These are phyloP conservation scores for Aurelia aurita complex sp. Pacific DNA, from an alignment of 30 jellyfish, hydroid and myxozoan species.

Conservation along the genomic window DNA sequence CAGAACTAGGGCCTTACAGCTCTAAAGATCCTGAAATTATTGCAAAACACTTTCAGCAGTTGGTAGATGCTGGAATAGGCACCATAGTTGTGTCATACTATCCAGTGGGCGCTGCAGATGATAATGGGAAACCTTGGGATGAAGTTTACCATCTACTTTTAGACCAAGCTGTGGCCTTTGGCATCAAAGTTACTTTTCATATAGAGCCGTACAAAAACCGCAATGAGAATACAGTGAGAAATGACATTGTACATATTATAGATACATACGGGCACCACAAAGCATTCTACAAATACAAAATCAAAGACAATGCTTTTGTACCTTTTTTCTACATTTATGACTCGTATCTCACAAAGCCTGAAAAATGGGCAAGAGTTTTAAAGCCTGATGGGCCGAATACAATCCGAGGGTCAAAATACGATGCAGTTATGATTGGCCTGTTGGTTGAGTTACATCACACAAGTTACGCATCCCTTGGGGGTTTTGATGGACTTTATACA, in stretches of 20 bases:
- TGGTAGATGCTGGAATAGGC: slow-evolving; percentile 79
- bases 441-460: slow-evolving; percentile 71
- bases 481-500: slow-evolving; percentile 96
- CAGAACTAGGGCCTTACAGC: slow-evolving; percentile 85
- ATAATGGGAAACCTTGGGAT: slow-evolving; percentile 93
- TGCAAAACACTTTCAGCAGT: slow-evolving; percentile 65
- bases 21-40: slow-evolving; percentile 82
- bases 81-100: slow-evolving; percentile 89
- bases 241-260: slow-evolving; percentile 70
- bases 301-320: slow-evolving; percentile 26
- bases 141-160: slow-evolving; percentile 55
- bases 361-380: slow-evolving; percentile 79
- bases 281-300: slow-evolving; percentile 62
- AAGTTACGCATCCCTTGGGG: slow-evolving; percentile 71
- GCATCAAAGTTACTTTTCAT: slow-evolving; percentile 83
- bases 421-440: slow-evolving; percentile 77
- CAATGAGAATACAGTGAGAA: slow-evolving; percentile 70
- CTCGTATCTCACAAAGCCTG: slow-evolving; percentile 86
- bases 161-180: slow-evolving; percentile 64
- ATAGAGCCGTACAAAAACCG: slow-evolving; percentile 91
- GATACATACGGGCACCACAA: slow-evolving; percentile 70
- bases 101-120: slow-evolving; percentile 90
- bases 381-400: slow-evolving; percentile 53
- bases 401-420: slow-evolving; percentile 84
- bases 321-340: slow-evolving; percentile 92